Base-by-base conservation (phyloP, 2,113 vertebrate genomes). In the Crotophaga sulcirostris region DNA sequence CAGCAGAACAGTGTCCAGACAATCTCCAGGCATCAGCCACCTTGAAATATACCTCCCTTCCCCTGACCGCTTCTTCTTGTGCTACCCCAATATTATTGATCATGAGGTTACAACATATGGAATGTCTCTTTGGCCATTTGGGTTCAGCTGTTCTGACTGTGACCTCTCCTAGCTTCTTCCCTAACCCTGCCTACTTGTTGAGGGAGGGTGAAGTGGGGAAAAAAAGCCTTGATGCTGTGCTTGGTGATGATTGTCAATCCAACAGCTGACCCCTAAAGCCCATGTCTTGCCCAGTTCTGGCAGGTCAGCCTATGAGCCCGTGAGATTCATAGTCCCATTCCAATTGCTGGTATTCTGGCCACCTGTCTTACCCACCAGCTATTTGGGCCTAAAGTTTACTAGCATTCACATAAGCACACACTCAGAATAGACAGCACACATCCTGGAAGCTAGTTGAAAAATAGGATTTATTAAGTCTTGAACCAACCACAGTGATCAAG, bases 351-450 rank as follows among this genome's bases (percentile, higher is more conserved):
- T 74, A 47, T 11, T 47, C n/a, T 47, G 36, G 31, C 47, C 33
- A 20, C 13, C 20, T 72, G 56, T 44, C 20, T 62, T 29, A 52
- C 45, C 36, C 45, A 70, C 24, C 19, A 44, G 36, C 36, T 62
- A 2, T 34, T 62, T 63, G 20, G 33, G 33, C 21, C 56, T 44
- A 9, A 44, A 54, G 9, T 54, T 62, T 44, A 19, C 47, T 54
- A 20, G 25, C 36, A 20, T 62, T 83, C 23, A 62, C 29, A 14
- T 1, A 10, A 7, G 18, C 15, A 29, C 28, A 14, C 34, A 40
- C 6, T 34, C 6, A 1, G 34, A 34, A 42, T 26, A 42, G 34
- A 15, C 17, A n/a, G 44, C 0, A 3, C 34, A 7, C 3, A 6
- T 47, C 42, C 28, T 25, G 16, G 42, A 33, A 38, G 17, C 28